phyloP scores from a whole-genome alignment of 2,113 vertebrate genomes.

The Entelurus aequoreus region DNA sequence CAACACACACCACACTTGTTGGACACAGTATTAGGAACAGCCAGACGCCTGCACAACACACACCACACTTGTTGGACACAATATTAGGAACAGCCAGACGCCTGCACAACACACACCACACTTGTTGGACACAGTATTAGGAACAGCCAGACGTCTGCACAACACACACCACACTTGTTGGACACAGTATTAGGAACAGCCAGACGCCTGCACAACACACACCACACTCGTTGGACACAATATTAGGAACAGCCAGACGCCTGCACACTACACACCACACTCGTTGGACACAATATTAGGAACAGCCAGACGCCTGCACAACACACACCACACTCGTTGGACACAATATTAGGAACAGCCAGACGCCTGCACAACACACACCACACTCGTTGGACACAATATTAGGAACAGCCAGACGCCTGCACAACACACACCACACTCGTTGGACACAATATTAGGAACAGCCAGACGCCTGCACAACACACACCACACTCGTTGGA shows the following conservation, averaged over 20 bases:
- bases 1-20: constrained; percentile 27
- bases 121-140: constrained; percentile 34
- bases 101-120: constrained; percentile 62
- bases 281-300: constrained; percentile 37
- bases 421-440: constrained; percentile 51
- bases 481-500: constrained; percentile 33
- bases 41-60: constrained; percentile 78
- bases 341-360: constrained; percentile 69
- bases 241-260: constrained; percentile 82
- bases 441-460: constrained; percentile 38
- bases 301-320: constrained; percentile 83
- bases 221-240: constrained; percentile 41
- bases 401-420: constrained; percentile 85
- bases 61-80: constrained; percentile 39
- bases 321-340: constrained; percentile 29
- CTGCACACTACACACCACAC: constrained; percentile 60
- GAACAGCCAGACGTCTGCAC: constrained; percentile 85
- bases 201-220: constrained; percentile 76
- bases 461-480: constrained; percentile 82
- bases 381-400: constrained; percentile 40
- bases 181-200: constrained; percentile 68
- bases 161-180: constrained; percentile 27
- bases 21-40: constrained; percentile 58
- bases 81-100: constrained; percentile 81
- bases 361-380: constrained; percentile 75